These are phyloP conservation scores for Mus musculus DNA, from an alignment of 2,113 vertebrate species.

Conservation along the genomic window DNA sequence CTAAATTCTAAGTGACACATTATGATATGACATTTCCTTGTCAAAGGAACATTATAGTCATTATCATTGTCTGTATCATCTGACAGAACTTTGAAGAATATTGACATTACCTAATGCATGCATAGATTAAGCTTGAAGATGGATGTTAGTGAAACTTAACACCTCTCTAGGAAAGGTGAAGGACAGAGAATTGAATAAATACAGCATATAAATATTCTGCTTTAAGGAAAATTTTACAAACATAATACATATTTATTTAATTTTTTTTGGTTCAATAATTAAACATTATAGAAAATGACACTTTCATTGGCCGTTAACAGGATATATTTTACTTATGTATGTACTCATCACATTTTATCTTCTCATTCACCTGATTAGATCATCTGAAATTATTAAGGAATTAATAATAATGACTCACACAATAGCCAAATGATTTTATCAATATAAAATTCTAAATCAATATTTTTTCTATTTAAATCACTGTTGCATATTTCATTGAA, in stretches of 20 bases:
- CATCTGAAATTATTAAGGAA: neutral
- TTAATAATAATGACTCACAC: constrained; percentile 12
- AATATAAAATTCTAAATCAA: neutral
- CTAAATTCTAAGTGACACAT: constrained; percentile 65
- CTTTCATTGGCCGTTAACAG: neutral
- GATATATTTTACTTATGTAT: neutral
- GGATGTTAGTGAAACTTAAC: constrained; percentile 40
- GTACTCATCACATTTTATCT: neutral
- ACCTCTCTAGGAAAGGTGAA: neutral
- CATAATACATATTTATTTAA: neutral
- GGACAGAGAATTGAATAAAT: neutral
- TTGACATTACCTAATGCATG: constrained; percentile 14
- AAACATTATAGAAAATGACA: neutral
- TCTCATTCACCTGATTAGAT: neutral
- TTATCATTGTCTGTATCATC: constrained; percentile 50
- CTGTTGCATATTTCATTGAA: neutral
- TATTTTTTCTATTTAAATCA: neutral
- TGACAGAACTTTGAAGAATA: constrained; percentile 54
- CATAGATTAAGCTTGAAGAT: neutral
- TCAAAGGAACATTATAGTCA: constrained; percentile 71
- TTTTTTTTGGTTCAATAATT: neutral
- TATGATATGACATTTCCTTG: constrained; percentile 68
- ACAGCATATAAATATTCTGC: neutral
- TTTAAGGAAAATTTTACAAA: neutral
- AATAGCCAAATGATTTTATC: neutral